Base-by-base conservation (phyloP, 1,140 invertebrate genomes). In the Antheraea pernyi region DNA sequence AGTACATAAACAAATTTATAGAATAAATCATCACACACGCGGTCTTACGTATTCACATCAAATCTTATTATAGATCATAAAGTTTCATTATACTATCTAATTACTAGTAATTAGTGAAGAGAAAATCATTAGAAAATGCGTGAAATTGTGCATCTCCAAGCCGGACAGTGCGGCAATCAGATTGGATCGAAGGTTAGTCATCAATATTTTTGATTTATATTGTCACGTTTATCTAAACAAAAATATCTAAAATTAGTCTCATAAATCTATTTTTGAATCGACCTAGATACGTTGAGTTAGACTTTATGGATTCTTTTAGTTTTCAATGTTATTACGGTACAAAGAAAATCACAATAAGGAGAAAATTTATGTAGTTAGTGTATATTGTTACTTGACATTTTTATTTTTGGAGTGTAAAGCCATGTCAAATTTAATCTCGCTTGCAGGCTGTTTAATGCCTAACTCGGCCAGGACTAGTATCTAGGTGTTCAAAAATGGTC, bases 131-230 rank as follows among this genome's bases (percentile, higher is more conserved):
- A 53, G 37, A 63, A 48, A 65, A 98, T 98, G 97, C 95, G 98
- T 90, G 98, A 99, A 96, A 98, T 98, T 82, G 97, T 98, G 72
- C 97, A 98, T 91, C 93, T 98, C 74, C 98, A 98, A 92, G 97
- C 96, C 70, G 98, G 98, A 68, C 98, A 98, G 89, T 98, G 98
- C 91, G 98, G 98, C 71, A 99, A 99, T 93, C 97, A 98, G 93
- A 98, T 98, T 87, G 98, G 98, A 84, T 96, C 97, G 62, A 98
- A 98, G 96, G 97, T 98, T 92, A 93, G 94, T 83, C 46, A 61
- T 53, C 59, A 53, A 16, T 53, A 53, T 53, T 13, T 16, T 53
- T 42, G 7, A 53, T 53, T 16, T 53, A 53, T 16, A 53, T 53
- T 9, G 4, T 53, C 48, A 74, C 69, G 68, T 63, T 65, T 60